A percentile compares a stretch with the other conserved stretches of the same genome.
These are phyloP conservation scores for Cuniculus paca DNA, from an alignment of 2,797 vertebrate species.

Conservation along the genomic window DNA sequence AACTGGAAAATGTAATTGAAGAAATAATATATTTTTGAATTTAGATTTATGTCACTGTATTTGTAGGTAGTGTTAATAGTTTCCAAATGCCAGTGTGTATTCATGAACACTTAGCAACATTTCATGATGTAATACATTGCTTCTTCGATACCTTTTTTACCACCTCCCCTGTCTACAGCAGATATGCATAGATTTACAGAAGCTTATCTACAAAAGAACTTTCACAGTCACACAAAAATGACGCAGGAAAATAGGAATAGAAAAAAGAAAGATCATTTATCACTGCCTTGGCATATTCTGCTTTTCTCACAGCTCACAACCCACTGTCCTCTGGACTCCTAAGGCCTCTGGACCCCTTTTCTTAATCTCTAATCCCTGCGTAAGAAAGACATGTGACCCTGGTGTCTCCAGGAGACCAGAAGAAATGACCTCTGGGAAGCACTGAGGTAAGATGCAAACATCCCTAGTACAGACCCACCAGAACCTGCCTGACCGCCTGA, in stretches of 20 bases:
- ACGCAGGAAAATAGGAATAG: background rate
- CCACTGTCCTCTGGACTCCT: background rate
- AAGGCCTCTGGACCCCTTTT: background rate
- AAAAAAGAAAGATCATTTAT: background rate
- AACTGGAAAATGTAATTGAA: slow-evolving; percentile 70
- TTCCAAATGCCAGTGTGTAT: slow-evolving; percentile 72
- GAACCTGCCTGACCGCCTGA: background rate
- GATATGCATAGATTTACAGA: slow-evolving; percentile 61
- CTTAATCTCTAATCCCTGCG: background rate
- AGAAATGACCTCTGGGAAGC: background rate
- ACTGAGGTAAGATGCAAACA: background rate
- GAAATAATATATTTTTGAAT: slow-evolving; percentile 62
- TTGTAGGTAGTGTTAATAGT: slow-evolving; percentile 71
- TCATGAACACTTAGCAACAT: slow-evolving; percentile 64
- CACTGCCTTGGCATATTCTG: background rate
- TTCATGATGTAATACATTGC: slow-evolving; percentile 71
- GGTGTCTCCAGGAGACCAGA: background rate
- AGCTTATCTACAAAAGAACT: slow-evolving; percentile 68
- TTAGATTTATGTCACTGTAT: slow-evolving; percentile 71
- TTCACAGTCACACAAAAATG: slow-evolving; percentile 55
- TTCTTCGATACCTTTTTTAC: slow-evolving; percentile 78
- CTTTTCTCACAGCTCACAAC: background rate
- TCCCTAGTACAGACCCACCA: background rate
- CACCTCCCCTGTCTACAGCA: slow-evolving; percentile 74
- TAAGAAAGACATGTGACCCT: background rate